phyloP scores from a whole-genome alignment of 1,140 invertebrate species.

The Ips typographus region DNA sequence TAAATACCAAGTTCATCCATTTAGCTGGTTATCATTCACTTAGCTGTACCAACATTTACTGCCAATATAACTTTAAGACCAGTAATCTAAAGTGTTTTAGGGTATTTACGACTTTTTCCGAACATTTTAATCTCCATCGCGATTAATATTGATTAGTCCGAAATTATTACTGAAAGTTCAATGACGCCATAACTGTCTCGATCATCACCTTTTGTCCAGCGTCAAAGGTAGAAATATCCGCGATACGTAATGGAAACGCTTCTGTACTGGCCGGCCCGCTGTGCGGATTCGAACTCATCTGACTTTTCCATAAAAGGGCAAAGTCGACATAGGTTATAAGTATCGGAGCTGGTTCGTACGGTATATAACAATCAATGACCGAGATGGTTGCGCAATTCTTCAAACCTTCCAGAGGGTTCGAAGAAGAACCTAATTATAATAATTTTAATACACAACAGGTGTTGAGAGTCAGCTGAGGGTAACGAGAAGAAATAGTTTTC shows the following conservation, averaged over 20 bases:
- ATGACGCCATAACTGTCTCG: no score
- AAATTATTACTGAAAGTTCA: no score
- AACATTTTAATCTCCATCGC: no score
- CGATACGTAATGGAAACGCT: constrained; percentile 12
- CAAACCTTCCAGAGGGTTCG: neutral
- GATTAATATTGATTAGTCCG: no score
- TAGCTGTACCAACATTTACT: no score
- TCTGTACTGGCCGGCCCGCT: constrained; percentile 15
- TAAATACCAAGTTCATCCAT: no score
- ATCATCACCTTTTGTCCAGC: no score
- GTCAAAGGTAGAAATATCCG: no score
- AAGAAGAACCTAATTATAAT: neutral
- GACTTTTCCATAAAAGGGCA: constrained; percentile 27
- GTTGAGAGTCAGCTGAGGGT: constrained; percentile 14
- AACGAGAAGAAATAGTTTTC: constrained; percentile 20
- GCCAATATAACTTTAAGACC: no score
- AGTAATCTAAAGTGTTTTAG: no score
- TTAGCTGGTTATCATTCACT: no score
- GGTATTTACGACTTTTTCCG: no score
- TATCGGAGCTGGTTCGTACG: constrained; percentile 25
- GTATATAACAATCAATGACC: constrained; percentile 32
- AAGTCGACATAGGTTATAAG: constrained; percentile 27
- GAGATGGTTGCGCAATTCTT: constrained; percentile 10
- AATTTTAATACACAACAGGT: constrained; percentile 9
- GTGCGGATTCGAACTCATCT: constrained; percentile 29